A percentile compares a stretch with the other conserved stretches of the same genome.
These are phyloP conservation scores for Gasterosteus aculeatus DNA, from an alignment of 2,113 vertebrate genomes.

Conservation along the genomic window DNA sequence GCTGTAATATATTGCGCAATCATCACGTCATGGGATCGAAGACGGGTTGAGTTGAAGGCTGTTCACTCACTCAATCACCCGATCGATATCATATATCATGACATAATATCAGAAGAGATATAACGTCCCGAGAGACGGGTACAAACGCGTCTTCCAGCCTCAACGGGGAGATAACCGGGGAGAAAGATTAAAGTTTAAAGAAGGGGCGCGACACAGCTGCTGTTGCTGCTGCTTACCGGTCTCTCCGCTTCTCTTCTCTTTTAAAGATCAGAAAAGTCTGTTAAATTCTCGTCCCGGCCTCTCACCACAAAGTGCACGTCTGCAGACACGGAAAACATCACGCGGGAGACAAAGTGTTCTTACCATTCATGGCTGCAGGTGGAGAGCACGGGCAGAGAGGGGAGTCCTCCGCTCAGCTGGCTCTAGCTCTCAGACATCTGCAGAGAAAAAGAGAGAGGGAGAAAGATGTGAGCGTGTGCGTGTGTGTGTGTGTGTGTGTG, in stretches of 20 bases:
- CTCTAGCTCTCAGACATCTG: constrained; percentile 77
- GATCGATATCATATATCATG: constrained; percentile 38
- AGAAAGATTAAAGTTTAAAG: constrained; percentile 27
- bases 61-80: background rate
- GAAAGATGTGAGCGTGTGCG: constrained; percentile 32
- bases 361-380: constrained; percentile 84
- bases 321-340: background rate
- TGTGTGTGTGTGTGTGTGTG: constrained; percentile 34
- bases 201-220: constrained; percentile 7
- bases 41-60: constrained; percentile 12
- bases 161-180: background rate
- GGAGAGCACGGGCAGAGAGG: constrained; percentile 64
- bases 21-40: background rate
- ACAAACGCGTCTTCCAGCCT: background rate
- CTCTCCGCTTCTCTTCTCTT: background rate
- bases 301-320: background rate
- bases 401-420: constrained; percentile 73
- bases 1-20: background rate
- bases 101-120: no score
- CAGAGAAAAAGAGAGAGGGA: constrained; percentile 51
- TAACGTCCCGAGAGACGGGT: background rate
- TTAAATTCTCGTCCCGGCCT: background rate
- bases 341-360: constrained; percentile 47
- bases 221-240: background rate
- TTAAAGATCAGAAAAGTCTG: background rate